Evolutionary conservation across 2,113 vertebrate genomes (phyloP), one percentile per base, ranked within the genome.

Genomic region (Nannospalax galili): DNA sequence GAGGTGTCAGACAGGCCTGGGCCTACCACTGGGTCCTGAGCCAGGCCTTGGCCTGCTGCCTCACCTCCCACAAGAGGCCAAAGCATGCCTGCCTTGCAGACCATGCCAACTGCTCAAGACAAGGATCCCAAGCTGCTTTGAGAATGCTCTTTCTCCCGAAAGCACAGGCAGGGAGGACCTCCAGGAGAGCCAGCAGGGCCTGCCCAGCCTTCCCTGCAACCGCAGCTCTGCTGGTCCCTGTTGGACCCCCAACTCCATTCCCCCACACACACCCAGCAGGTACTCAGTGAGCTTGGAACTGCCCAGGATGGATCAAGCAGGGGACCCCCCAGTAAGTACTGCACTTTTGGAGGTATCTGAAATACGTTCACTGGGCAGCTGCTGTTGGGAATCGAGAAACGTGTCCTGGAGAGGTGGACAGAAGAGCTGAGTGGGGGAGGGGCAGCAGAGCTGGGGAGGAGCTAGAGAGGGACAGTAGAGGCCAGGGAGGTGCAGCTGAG

Each of bases 61-160:
- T 56, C 58, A 19, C 73, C 88, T 69, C 52, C 37, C 2, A 84
- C 35, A 7, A 0, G 22, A 69, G 48, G 70, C 40, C 32, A 0
- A 85, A 48, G 32, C n/a, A 24, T 0, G 5, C 28, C n/a, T 35
- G 88, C 79, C 48, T 4, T 3, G 6, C 0, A 20, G n/a, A 62
- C 0, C 7, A 10, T 9, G 35, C 87, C 4, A 1, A 17, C 28
- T 1, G 0, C 20, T 1, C 6, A 20, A 32, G 74, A 19, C 28
- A 30, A 12, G 24, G 42, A 16, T 5, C 1, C 5, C 0, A 20
- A 74, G 11, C 69, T 88, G 48, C 45, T 10, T 48, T 8, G 12
- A 5, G 70, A 75, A 40, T 40, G 32, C 80, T n/a, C 6, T 15
- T 40, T 12, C 22, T n/a, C 69, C 24, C 52, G 14, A 58, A 42